Evolutionary conservation across 1,140 invertebrate species (phyloP).

Genomic region (Listronotus oregonensis): DNA sequence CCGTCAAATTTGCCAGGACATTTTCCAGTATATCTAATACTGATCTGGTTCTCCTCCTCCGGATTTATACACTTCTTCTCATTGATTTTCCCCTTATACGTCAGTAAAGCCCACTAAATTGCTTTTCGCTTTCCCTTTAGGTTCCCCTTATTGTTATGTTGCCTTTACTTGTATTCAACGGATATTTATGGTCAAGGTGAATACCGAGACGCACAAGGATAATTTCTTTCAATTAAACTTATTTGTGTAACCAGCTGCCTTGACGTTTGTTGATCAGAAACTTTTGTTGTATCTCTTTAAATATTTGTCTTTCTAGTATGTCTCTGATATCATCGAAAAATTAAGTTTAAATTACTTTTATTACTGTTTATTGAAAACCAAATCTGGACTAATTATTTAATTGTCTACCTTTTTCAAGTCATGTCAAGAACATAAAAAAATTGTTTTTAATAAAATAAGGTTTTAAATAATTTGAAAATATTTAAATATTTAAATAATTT

Average conservation of each 20-base stretch:
- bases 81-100: conserved; percentile 27
- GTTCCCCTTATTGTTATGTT: conserved; percentile 10
- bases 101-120: conserved; percentile 22
- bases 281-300: conserved; percentile 4
- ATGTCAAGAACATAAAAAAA: no score
- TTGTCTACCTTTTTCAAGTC: no score
- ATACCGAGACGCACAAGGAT: conserved; percentile 19
- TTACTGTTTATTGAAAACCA: no score
- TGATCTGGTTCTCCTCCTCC: conserved; percentile 7
- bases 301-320: no score
- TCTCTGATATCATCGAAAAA: no score
- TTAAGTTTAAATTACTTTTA: no score
- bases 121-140: conserved; percentile 22
- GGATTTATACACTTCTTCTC: conserved; percentile 29
- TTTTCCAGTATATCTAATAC: conserved; percentile 31
- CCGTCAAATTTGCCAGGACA: neutral
- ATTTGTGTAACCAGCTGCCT: conserved; percentile 29
- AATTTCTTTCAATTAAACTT: conserved; percentile 26
- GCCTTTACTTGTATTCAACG: conserved; percentile 10
- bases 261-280: neutral
- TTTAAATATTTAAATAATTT: no score
- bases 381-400: no score
- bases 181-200: conserved; percentile 33
- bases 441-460: no score
- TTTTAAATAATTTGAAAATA: no score